Base-by-base conservation (phyloP, 2,888 invertebrate species). In the Lepidocyrtinus sp. region DNA sequence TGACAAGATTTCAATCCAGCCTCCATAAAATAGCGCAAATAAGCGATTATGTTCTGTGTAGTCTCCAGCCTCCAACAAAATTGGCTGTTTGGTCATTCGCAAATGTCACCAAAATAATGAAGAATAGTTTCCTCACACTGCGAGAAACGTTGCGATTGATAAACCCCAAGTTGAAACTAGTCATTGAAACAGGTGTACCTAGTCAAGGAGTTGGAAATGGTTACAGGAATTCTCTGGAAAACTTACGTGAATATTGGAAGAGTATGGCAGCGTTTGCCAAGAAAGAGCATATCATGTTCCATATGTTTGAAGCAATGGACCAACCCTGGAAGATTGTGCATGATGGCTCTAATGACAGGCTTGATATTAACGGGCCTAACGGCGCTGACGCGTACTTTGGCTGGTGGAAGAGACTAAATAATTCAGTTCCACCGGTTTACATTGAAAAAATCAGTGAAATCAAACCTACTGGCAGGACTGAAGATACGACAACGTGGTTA, bases 291-390 rank as follows among this genome's bases (percentile, higher is more conserved):
- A 46, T 83, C 1, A 70, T 71, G 70, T 76, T 82, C 19, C 79
- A 79, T 59, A 79, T 83, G 82, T 80, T 82, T n/a, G 83, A 83
- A 55, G 76, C 82, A 0, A 25, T 80, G 3, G 83, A 83, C 24
- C 82, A 83, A 24, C 83, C 83, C 0, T 83, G 79, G 74, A 82
- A 82, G 70, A 76, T 25, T 62, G 50, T 78, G 2, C 22, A 69
- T 21, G 71, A 80, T 27, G 36, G 21, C 2, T 45, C 36, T 1
- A 55, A 55, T 15, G 46, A 12, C 2, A 1, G 61, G 25, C 19
- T 45, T 46, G 62, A 71, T 24, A 36, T 26, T 26, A 63, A 68
- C 22, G 46, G 50, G 2, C 68, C 75, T 0, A 68, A 81, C 59
- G 80, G 80, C 1, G 19, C 80, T 1, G 81, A 81, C 5, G 75